Evolutionary conservation across 2,888 invertebrate genomes (phyloP).

Genomic region (Mythimna lalbum): DNA sequence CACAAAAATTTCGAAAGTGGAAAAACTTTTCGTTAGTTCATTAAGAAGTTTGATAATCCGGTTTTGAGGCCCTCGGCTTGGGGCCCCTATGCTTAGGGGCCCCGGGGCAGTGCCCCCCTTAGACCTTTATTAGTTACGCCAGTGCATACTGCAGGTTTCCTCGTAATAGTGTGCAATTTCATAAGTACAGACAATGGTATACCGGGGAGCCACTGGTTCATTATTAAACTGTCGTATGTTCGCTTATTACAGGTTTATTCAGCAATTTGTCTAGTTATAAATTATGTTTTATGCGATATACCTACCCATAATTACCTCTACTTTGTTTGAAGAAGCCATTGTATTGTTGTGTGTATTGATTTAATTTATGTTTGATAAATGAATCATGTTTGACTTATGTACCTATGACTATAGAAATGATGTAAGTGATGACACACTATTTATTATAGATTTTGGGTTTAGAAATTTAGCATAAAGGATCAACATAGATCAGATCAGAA

Average conservation of each 20-base stretch:
- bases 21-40: no score
- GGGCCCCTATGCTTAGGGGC: no score
- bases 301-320: background rate
- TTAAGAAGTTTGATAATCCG: no score
- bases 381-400: constrained; percentile 16
- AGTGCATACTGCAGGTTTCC: constrained; percentile 58
- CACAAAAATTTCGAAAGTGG: no score
- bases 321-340: constrained; percentile 20
- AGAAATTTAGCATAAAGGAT: background rate
- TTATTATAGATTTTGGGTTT: background rate
- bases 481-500: no score
- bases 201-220: constrained; percentile 35
- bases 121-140: no score
- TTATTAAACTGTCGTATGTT: constrained; percentile 49
- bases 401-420: background rate
- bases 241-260: constrained; percentile 35
- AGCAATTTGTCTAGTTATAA: constrained; percentile 26
- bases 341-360: constrained; percentile 23
- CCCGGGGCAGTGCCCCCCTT: no score
- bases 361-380: background rate
- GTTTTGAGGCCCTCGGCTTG: no score
- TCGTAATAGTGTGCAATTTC: constrained; percentile 71
- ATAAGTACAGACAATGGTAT: constrained; percentile 48
- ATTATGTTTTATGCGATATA: constrained; percentile 11
- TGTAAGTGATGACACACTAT: constrained; percentile 5